Evolutionary conservation across 1,140 invertebrate species (phyloP).

Genomic region (Drosophila aff.): DNA sequence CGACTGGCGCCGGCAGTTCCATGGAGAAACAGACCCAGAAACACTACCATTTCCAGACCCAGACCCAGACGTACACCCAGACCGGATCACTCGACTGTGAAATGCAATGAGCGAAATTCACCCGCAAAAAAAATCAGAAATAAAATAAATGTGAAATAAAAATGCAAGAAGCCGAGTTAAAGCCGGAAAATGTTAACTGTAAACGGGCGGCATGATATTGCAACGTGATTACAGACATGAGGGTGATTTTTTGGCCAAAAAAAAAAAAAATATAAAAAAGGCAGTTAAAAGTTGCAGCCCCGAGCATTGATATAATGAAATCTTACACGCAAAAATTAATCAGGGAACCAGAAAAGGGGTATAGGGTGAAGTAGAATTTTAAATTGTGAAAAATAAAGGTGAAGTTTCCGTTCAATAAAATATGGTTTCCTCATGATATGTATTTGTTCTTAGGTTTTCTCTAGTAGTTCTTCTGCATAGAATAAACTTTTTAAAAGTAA

Average conservation of each 20-base stretch:
- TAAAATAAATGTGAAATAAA: conserved; percentile 13
- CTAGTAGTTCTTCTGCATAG: not conserved
- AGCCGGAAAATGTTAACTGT: conserved; percentile 39
- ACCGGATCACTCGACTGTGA: conserved; percentile 76
- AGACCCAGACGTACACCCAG: conserved; percentile 39
- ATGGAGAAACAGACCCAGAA: conserved; percentile 36
- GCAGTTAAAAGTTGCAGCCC: conserved; percentile 5
- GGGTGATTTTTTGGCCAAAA: conserved; percentile 36
- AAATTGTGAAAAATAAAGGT: not conserved
- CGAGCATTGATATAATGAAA: conserved; percentile 22
- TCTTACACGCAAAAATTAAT: conserved; percentile 25
- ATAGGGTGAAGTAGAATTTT: not conserved
- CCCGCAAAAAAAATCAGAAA: conserved; percentile 19
- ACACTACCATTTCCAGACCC: conserved; percentile 29
- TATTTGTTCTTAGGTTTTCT: not conserved
- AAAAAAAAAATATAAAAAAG: not conserved
- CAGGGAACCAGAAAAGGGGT: not conserved
- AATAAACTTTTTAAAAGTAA: not conserved
- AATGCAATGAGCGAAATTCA: conserved; percentile 63
- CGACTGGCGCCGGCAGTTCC: conserved; percentile 44
- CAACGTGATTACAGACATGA: conserved; percentile 60
- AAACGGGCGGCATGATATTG: conserved; percentile 43
- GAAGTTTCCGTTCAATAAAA: not conserved
- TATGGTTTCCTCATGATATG: not conserved
- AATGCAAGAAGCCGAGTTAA: conserved; percentile 38